phyloP scores from a whole-genome alignment of 2,797 vertebrate genomes.

The Bucorvus abyssinicus region DNA sequence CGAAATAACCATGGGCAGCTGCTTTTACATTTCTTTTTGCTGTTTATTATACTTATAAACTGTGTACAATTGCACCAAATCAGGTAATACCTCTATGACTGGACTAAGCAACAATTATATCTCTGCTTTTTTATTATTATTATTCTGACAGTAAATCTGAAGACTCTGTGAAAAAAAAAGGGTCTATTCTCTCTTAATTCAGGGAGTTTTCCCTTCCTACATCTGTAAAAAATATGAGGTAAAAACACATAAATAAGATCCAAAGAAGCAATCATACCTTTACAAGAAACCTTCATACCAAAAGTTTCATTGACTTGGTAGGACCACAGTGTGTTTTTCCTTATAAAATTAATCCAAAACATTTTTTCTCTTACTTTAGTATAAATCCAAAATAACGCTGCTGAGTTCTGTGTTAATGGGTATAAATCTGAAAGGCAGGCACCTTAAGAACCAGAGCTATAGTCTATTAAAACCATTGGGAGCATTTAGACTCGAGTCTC shows the following conservation, averaged over 20 bases:
- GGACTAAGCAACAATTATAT: neutral
- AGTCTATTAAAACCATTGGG: neutral
- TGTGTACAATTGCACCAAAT: neutral
- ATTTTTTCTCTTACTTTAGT: neutral
- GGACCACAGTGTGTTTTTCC: neutral
- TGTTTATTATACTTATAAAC: neutral
- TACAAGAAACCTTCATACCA: neutral
- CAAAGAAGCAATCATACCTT: neutral
- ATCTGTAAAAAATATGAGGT: neutral
- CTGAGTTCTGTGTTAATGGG: neutral
- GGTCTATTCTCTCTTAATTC: neutral
- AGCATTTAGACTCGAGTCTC: neutral
- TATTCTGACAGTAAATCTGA: neutral
- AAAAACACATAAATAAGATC: neutral
- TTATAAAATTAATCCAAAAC: neutral
- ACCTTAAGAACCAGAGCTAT: neutral
- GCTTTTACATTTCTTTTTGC: neutral
- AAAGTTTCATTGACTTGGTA: neutral
- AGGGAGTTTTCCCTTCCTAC: neutral
- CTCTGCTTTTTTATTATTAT: neutral
- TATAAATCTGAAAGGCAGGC: neutral
- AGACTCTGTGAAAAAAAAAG: neutral
- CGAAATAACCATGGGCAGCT: neutral
- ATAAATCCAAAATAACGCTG: neutral
- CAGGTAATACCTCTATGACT: neutral